A percentile compares a stretch with the other conserved stretches of the same genome.
These are phyloP conservation scores for Mesorhabditis sp. DNA, from an alignment of 2,888 invertebrate species.

Conservation along the genomic window DNA sequence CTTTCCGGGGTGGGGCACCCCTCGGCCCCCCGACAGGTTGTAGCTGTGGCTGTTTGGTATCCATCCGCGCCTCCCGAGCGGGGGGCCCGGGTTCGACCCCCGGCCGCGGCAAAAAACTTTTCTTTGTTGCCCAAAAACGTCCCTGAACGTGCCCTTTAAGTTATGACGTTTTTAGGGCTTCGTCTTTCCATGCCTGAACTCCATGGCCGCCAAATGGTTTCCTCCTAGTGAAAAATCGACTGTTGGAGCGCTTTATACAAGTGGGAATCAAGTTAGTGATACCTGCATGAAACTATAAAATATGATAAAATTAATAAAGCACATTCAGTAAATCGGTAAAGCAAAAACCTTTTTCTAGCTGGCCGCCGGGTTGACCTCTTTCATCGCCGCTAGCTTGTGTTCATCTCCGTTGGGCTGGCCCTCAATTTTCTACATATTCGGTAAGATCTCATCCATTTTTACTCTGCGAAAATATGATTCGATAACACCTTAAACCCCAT, in stretches of 20 bases:
- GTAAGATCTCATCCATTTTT: slow-evolving; percentile 10
- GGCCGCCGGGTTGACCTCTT: slow-evolving; percentile 24
- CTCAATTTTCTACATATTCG: slow-evolving; percentile 42
- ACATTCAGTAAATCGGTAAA: background rate
- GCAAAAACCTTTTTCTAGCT: slow-evolving; percentile 14
- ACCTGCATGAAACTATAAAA: background rate
- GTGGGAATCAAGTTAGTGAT: slow-evolving; percentile 35
- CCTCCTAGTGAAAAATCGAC: slow-evolving; percentile 37
- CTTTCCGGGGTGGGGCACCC: too few species aligned
- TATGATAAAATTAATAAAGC: background rate
- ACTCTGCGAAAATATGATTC: background rate
- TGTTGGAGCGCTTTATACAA: slow-evolving; percentile 44
- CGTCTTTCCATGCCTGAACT: slow-evolving; percentile 32
- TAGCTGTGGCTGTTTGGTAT: too few species aligned
- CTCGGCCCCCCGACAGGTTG: too few species aligned
- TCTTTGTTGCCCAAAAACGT: too few species aligned
- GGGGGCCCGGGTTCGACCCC: too few species aligned
- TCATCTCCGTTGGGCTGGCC: slow-evolving; percentile 39
- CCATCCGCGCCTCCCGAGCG: too few species aligned
- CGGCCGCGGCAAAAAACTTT: too few species aligned
- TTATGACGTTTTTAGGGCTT: slow-evolving; percentile 26
- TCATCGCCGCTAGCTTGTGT: slow-evolving; percentile 34
- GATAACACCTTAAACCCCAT: background rate
- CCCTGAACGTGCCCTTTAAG: too few species aligned
- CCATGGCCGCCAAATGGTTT: slow-evolving; percentile 40